Evolutionary conservation across 35 echinoderm and acorn worm genomes (phyloP).

Genomic region (Heliocidaris tuberculata): DNA sequence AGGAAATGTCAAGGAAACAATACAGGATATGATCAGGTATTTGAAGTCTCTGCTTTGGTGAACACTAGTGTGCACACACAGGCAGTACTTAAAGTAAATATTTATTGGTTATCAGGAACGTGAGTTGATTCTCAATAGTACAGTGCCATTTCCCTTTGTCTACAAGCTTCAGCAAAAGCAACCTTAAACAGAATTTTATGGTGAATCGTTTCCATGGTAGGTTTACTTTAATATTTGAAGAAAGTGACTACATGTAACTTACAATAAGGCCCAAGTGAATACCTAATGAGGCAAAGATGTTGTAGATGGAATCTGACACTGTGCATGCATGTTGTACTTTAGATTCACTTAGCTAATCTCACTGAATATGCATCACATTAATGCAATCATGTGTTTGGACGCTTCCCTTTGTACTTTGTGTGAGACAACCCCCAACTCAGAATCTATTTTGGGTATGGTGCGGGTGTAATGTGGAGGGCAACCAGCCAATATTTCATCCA

Average conservation of each 20-base stretch:
- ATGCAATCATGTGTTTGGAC: constrained; percentile 3
- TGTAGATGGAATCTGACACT: neutral
- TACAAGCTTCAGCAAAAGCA: neutral
- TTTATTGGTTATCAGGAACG: constrained; percentile 26
- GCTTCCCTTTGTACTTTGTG: neutral
- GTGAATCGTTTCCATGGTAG: constrained; percentile 9
- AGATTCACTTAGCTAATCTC: neutral
- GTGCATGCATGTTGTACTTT: neutral
- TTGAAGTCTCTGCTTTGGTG: neutral
- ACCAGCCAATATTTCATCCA: neutral
- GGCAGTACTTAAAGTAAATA: constrained; percentile 29
- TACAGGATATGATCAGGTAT: neutral
- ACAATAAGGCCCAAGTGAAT: neutral
- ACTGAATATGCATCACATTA: constrained; percentile 12
- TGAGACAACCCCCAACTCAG: neutral
- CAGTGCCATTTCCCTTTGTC: constrained; percentile 8
- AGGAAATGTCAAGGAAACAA: neutral
- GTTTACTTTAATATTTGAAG: neutral
- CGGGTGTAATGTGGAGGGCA: neutral
- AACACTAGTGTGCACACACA: neutral
- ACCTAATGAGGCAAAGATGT: neutral
- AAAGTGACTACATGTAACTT: neutral
- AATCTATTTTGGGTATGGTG: neutral
- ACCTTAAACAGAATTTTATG: neutral
- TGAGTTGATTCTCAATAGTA: neutral